Conservation (phyloP, 2,888 invertebrate species). For the Synanthedon tipuliformis region DNA sequence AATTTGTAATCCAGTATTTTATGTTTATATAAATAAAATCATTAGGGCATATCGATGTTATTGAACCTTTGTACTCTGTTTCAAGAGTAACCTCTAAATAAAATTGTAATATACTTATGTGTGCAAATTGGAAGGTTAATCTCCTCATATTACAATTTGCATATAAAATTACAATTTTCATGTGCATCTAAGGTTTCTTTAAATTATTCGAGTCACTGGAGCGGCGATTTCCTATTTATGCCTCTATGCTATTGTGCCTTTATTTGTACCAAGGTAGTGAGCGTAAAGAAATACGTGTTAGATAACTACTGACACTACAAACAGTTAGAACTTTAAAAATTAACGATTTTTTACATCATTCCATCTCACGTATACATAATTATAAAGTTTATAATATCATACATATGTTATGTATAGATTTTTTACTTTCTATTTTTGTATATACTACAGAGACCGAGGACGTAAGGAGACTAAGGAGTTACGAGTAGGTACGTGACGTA, state of each 20-base stretch:
- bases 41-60: not conserved
- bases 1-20: not conserved
- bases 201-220: constrained; percentile 64
- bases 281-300: constrained; percentile 47
- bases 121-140: constrained; percentile 21
- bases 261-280: constrained; percentile 55
- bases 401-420: no score
- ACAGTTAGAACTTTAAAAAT: constrained; percentile 4
- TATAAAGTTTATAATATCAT: no score
- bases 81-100: not conserved
- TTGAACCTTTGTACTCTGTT: not conserved
- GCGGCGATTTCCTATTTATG: constrained; percentile 63
- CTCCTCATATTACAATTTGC: constrained; percentile 43
- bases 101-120: constrained; percentile 4
- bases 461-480: no score
- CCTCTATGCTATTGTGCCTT: constrained; percentile 50
- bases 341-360: no score
- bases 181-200: constrained; percentile 54
- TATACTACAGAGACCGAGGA: no score
- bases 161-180: constrained; percentile 63
- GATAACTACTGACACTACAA: constrained; percentile 20
- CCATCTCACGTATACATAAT: no score
- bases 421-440: no score
- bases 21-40: not conserved
- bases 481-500: no score